Evolutionary conservation across 2,888 invertebrate genomes (phyloP).

Genomic region (Heliconius sara): DNA sequence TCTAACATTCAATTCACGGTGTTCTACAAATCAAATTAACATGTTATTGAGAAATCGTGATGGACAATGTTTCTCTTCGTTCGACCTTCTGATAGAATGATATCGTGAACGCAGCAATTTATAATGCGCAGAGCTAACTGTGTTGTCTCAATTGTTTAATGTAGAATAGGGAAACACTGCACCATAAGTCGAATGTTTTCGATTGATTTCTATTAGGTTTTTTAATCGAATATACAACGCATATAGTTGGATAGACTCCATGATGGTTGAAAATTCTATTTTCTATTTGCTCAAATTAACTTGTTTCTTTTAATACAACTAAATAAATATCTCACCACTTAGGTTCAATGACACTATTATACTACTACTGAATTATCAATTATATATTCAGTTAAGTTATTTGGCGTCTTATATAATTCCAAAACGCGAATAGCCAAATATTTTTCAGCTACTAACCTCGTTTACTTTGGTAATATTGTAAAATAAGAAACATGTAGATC

Average conservation of each 20-base stretch:
- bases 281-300: neutral
- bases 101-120: constrained; percentile 17
- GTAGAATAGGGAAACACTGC: neutral
- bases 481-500: too few species aligned
- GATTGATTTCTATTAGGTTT: neutral
- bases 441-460: too few species aligned
- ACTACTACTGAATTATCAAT: too few species aligned
- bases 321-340: too few species aligned
- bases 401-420: too few species aligned
- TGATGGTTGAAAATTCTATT: too few species aligned
- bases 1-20: constrained; percentile 63
- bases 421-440: too few species aligned
- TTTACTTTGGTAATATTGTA: too few species aligned
- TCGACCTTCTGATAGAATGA: constrained; percentile 37
- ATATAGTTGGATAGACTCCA: neutral
- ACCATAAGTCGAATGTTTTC: neutral
- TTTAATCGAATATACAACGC: neutral
- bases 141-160: constrained; percentile 4
- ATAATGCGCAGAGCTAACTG: neutral
- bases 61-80: constrained; percentile 45
- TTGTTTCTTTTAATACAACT: too few species aligned
- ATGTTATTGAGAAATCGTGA: constrained; percentile 67
- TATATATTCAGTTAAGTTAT: too few species aligned
- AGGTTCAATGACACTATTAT: too few species aligned
- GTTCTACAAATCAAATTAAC: constrained; percentile 70